phyloP scores from a whole-genome alignment of 1,140 invertebrate species.

The Solen grandis region DNA sequence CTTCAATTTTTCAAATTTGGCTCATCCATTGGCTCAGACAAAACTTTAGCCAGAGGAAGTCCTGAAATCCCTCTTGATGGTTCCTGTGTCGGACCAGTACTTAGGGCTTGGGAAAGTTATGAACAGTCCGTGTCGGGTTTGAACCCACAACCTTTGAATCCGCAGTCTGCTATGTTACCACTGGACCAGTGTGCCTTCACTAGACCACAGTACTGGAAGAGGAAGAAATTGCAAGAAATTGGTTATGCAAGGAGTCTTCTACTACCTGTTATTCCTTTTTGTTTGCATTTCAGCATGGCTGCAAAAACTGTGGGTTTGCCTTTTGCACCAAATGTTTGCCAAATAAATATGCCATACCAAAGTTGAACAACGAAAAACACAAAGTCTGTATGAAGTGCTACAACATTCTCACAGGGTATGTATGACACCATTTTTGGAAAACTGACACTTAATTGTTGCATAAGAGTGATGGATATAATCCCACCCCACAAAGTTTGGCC shows the following conservation, averaged over 20 bases:
- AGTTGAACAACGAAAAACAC: constrained; percentile 75
- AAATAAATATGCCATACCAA: constrained; percentile 73
- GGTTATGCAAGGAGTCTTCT: not conserved
- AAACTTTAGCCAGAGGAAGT: too few species aligned
- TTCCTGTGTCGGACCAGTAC: too few species aligned
- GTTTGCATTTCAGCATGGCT: constrained; percentile 75
- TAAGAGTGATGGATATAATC: too few species aligned
- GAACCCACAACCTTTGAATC: not conserved
- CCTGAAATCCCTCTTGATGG: too few species aligned
- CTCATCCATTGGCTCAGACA: too few species aligned
- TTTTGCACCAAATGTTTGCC: constrained; percentile 79
- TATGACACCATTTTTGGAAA: too few species aligned
- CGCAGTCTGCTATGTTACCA: not conserved
- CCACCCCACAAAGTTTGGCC: too few species aligned
- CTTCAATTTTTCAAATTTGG: too few species aligned
- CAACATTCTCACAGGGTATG: constrained; percentile 71
- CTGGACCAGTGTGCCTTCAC: too few species aligned
- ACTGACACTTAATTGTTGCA: too few species aligned
- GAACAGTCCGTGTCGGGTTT: not conserved
- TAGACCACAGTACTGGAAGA: not conserved
- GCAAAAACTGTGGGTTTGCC: constrained; percentile 80
- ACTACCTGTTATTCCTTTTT: not conserved
- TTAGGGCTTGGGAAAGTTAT: not conserved
- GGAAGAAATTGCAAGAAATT: not conserved
- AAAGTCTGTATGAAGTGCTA: constrained; percentile 77